Percentiles rank a stretch among this genome's conserved stretches.
Evolutionary conservation across 2,113 vertebrate genomes (phyloP).

Genomic region (Tylochromis polylepis): DNA sequence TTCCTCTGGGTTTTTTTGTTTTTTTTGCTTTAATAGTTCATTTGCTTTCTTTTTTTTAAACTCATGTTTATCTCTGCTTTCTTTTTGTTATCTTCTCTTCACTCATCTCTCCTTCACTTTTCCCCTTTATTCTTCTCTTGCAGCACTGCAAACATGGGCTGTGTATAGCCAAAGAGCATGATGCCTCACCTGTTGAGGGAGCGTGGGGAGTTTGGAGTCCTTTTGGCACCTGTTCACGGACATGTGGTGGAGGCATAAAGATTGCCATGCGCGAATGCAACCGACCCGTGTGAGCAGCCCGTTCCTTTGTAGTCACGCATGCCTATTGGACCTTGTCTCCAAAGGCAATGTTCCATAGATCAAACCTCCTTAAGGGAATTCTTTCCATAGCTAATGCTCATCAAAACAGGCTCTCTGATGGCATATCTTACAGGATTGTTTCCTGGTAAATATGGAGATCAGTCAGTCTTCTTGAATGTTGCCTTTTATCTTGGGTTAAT

Average conservation of each 20-base stretch:
- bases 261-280: slow-evolving; percentile 90
- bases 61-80: neutral
- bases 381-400: slow-evolving; percentile 47
- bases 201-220: slow-evolving; percentile 95
- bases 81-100: neutral
- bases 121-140: neutral
- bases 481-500: slow-evolving; percentile 8
- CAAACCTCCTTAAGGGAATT: slow-evolving; percentile 44
- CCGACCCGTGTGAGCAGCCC: slow-evolving; percentile 86
- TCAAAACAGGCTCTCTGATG: neutral
- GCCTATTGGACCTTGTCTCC: slow-evolving; percentile 43
- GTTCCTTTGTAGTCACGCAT: slow-evolving; percentile 49
- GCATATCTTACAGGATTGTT: neutral
- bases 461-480: neutral
- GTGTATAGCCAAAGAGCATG: slow-evolving; percentile 88
- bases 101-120: neutral
- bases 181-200: slow-evolving; percentile 78
- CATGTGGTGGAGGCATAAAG: slow-evolving; percentile 93
- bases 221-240: slow-evolving; percentile 91
- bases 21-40: neutral
- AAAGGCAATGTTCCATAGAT: slow-evolving; percentile 61
- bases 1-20: neutral
- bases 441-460: slow-evolving; percentile 1
- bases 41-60: neutral
- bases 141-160: slow-evolving; percentile 94